Evolutionary conservation across 2,888 invertebrate species (phyloP), one percentile per base, ranked within the genome.

Genomic region (Beris chalybata): DNA sequence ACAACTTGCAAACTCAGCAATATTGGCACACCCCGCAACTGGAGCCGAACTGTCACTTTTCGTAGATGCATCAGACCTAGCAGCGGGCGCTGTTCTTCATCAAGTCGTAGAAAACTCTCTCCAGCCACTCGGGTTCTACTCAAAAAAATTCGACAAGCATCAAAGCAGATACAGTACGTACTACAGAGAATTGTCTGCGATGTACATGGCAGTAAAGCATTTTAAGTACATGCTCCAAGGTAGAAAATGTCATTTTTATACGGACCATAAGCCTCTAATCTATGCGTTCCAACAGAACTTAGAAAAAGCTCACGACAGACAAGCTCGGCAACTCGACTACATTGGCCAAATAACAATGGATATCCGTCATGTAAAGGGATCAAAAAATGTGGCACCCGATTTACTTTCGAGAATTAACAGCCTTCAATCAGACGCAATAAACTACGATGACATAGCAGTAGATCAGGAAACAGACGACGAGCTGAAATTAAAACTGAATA

Each of bases 171-270:
- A 44, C 44, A 44, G 44, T 3, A 12, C 11, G 9, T 44, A 13
- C 2, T 1, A 50, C 12, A 12, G 12, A 50, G n/a, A 50, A 13
- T 15, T 12, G 7, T 12, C 13, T 4, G 12, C 50, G n/a, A 15
- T 50, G 7, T 50, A 50, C 50, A 50, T 12, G n/a, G 50, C 50
- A 12, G 13, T 50, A 7, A 50, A 50, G 50, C 12, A 50, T 7
- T 50, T 50, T 3, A 50, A 13, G 3, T 15, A 50, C 4, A 50
- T 50, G 50, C 13, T 50, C 2, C n/a, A 50, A 13, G 50, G 50
- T 13, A 12, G 13, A 7, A 12, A 50, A 13, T 50, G 2, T 4
- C 12, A 7, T 50, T 2, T 44, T 3, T 44, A 11, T 3, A 44
- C 44, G 2, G 44, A 44, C 3, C 12, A 44, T 44, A 44, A 44